phyloP scores from a whole-genome alignment of 1,140 invertebrate genomes.

The Lucilia cuprina region DNA sequence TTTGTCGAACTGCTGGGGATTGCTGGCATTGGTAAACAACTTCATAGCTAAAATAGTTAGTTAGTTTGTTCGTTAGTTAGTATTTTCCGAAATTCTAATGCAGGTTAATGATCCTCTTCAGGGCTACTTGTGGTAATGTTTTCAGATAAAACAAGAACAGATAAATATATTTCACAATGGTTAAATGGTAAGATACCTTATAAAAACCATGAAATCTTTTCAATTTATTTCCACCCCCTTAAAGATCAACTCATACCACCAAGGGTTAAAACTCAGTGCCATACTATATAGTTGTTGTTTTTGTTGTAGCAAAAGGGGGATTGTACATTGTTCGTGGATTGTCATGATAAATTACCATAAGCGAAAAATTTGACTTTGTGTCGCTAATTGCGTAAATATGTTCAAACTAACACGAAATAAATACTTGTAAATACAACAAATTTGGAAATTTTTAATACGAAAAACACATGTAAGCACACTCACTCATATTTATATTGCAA shows the following conservation, averaged over 20 bases:
- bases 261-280: background rate
- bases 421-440: background rate
- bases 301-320: background rate
- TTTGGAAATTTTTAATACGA: background rate
- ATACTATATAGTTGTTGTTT: background rate
- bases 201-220: too few species aligned
- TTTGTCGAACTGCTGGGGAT: too few species aligned
- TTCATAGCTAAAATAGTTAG: too few species aligned
- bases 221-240: background rate
- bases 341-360: slow-evolving; percentile 35
- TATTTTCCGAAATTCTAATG: too few species aligned
- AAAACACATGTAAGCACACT: background rate
- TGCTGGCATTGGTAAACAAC: too few species aligned
- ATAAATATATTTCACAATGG: too few species aligned
- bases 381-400: slow-evolving; percentile 31
- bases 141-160: too few species aligned
- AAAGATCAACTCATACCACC: background rate
- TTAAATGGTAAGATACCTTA: too few species aligned
- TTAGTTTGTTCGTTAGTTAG: too few species aligned
- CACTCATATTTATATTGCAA: background rate
- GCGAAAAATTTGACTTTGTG: slow-evolving; percentile 33
- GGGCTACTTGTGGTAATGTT: too few species aligned
- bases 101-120: too few species aligned
- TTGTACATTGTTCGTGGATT: background rate
- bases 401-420: background rate